These are phyloP conservation scores for Siphonodentalium dalli DNA, from an alignment of 2,888 invertebrate species.

Conservation along the genomic window DNA sequence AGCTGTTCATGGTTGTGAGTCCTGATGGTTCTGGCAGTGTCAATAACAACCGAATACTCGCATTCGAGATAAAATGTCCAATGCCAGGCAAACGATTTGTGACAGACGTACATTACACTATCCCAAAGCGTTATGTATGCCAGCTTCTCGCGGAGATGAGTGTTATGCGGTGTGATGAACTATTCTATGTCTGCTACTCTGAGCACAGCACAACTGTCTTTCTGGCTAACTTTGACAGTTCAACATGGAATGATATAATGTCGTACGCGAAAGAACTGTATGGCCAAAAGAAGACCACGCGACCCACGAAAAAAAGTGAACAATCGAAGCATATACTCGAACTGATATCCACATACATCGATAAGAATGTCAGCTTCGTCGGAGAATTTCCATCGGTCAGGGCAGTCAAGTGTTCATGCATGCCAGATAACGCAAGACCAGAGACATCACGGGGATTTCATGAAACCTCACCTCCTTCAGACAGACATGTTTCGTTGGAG, in stretches of 20 bases:
- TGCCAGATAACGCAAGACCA: no score
- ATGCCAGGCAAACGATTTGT: constrained; percentile 1
- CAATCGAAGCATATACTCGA: no score
- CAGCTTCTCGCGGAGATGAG: constrained; percentile 16
- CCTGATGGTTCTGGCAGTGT: not conserved
- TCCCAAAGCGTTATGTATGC: constrained; percentile 8
- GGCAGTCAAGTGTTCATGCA: no score
- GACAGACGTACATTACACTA: constrained; percentile 16
- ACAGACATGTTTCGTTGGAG: no score
- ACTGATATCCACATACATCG: no score
- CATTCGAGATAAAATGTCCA: constrained; percentile 5
- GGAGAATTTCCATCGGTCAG: no score
- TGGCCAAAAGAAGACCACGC: not conserved
- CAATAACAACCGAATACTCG: not conserved
- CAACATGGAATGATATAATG: constrained; percentile 1
- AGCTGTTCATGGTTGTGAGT: not conserved
- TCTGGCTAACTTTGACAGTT: not conserved
- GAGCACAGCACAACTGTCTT: constrained; percentile 8
- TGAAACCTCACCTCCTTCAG: no score
- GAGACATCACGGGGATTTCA: no score
- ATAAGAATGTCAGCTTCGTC: no score
- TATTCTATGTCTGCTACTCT: constrained; percentile 6
- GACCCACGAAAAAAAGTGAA: not conserved
- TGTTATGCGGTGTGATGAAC: constrained; percentile 1
- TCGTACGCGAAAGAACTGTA: not conserved